Evolutionary conservation across 2,797 vertebrate genomes (phyloP), one percentile per base, ranked within the genome.

Genomic region (Peromyscus eremicus): DNA sequence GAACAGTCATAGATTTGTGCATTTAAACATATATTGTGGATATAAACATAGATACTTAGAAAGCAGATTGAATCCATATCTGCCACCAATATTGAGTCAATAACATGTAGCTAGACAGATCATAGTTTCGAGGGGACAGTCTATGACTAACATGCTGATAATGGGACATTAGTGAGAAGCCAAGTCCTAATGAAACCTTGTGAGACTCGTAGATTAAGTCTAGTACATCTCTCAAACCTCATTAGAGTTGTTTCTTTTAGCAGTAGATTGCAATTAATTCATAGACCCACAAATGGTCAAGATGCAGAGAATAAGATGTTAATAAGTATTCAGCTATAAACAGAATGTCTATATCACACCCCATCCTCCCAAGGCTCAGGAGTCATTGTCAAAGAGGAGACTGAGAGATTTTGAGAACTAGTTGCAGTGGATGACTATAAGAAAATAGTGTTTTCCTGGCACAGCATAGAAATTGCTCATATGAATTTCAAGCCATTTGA

Each of bases 41-140:
- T 13, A 84, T 12, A 43, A 25, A 66, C 40, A 66, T 19, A 66
- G 37, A 46, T 40, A 60, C 40, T 40, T 46, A 6, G 0, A 46
- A 66, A 19, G 27, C 0, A 84, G 27, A 46, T 46, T 34, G 23
- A 21, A 17, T 46, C 2, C 29, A 46, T 34, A 21, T 19, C 9
- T 84, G 27, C 16, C 10, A 66, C 8, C 2, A 46, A 66, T 32
- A 62, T 29, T 60, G n/a, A 82, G 55, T 82, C 55, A 29, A 5
- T 1, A 27, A 4, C 6, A 37, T 9, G 23, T 40, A 7, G 6
- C 25, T 40, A 27, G 25, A 81, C 21, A 60, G 7, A 13, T 82
- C 6, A 40, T 40, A 62, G 13, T n/a, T 1, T 3, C 0, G 5
- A 40, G n/a, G 13, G 4, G 4, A 60, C n/a, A 62, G 23, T 57